Percentiles rank a stretch among this genome's conserved stretches.
phyloP scores from a whole-genome alignment of 2,113 vertebrate genomes.

The Mystacornis crossleyi region DNA sequence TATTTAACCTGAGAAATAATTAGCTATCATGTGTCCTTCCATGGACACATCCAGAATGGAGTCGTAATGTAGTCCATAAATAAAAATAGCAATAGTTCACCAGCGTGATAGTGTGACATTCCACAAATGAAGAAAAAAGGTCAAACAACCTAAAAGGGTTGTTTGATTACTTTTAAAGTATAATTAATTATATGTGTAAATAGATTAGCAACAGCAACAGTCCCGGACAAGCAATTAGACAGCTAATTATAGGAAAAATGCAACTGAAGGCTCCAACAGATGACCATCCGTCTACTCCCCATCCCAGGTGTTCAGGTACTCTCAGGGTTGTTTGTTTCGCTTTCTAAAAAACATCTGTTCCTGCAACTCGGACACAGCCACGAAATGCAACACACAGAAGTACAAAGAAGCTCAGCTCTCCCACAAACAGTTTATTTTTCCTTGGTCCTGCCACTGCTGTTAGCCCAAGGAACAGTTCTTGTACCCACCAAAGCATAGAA shows the following conservation, averaged over 20 bases:
- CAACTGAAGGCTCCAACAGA: neutral
- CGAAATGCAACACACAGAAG: neutral
- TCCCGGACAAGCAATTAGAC: slow-evolving; percentile 4
- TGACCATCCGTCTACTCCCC: neutral
- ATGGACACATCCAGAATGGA: neutral
- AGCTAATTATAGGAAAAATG: neutral
- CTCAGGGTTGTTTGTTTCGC: neutral
- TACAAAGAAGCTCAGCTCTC: neutral
- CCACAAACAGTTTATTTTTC: neutral
- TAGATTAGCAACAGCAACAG: neutral
- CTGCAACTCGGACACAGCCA: neutral
- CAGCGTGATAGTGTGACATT: accelerated
- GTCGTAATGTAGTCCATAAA: neutral
- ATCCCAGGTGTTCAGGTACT: neutral
- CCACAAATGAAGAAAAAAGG: neutral
- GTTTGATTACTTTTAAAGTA: neutral
- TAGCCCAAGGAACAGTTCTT: neutral
- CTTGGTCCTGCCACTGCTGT: neutral
- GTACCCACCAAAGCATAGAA: neutral
- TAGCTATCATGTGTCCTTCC: neutral
- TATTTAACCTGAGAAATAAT: neutral
- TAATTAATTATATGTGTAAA: slow-evolving; percentile 4
- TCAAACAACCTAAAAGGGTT: neutral
- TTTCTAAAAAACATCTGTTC: neutral
- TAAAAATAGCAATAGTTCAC: neutral